These are phyloP conservation scores for Tenualosa thibaudeaui DNA, from an alignment of 2,797 vertebrate genomes.

Conservation along the genomic window DNA sequence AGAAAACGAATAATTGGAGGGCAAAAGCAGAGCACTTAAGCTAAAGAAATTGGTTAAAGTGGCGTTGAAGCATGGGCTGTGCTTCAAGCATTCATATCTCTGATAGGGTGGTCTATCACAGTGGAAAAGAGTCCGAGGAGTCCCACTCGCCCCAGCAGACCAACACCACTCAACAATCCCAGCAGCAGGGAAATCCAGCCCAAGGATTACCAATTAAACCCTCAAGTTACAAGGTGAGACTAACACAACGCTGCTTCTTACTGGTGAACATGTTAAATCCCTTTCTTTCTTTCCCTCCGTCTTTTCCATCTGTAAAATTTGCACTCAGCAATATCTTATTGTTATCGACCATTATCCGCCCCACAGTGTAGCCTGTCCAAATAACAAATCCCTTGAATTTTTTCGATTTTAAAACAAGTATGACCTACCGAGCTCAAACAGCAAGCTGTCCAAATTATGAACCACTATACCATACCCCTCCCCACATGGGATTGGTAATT, in stretches of 20 bases:
- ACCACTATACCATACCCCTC: not conserved
- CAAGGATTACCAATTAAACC: conserved; percentile 88
- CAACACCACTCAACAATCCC: conserved; percentile 80
- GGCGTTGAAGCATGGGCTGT: conserved; percentile 94
- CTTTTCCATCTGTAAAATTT: not conserved
- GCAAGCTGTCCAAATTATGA: not conserved
- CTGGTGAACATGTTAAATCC: not conserved
- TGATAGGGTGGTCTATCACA: conserved; percentile 88
- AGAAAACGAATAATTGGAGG: conserved; percentile 63
- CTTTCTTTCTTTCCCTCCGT: not conserved
- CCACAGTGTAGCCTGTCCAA: not conserved
- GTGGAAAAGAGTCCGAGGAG: conserved; percentile 91
- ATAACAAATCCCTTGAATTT: not conserved
- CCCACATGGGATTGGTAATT: conserved; percentile 20
- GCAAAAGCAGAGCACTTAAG: conserved; percentile 69
- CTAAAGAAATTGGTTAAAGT: conserved; percentile 68
- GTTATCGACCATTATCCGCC: not conserved
- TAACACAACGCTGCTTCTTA: conserved; percentile 34
- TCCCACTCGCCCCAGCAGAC: conserved; percentile 89
- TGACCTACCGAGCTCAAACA: not conserved
- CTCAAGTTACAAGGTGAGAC: conserved; percentile 86
- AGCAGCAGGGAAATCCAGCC: conserved; percentile 85
- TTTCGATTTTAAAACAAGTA: not conserved
- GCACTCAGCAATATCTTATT: not conserved
- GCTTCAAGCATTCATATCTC: conserved; percentile 96